Evolutionary conservation across 2,797 vertebrate genomes (phyloP).

Genomic region (Loris lydekkerianus): DNA sequence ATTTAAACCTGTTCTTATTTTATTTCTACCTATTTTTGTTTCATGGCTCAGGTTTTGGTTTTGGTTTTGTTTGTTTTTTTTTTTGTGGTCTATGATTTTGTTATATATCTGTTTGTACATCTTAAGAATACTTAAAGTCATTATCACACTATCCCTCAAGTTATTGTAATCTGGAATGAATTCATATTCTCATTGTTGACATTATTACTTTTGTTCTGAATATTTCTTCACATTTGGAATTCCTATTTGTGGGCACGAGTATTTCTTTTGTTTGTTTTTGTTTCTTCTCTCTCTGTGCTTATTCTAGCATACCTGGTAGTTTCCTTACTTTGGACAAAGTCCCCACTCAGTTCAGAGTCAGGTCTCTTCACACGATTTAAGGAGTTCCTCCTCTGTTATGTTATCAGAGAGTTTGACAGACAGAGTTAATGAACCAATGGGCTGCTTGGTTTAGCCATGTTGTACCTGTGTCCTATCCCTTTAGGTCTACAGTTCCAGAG

Average conservation of each 20-base stretch:
- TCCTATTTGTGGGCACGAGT: neutral
- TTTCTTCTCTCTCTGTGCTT: neutral
- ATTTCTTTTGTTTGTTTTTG: neutral
- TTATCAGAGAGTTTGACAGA: neutral
- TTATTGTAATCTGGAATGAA: neutral
- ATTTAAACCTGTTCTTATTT: neutral
- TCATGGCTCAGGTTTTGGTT: neutral
- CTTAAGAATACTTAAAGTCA: neutral
- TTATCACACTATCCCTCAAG: neutral
- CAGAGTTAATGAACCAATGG: neutral
- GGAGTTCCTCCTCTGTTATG: neutral
- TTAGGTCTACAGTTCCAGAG: neutral
- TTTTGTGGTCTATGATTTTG: neutral
- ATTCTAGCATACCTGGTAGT: neutral
- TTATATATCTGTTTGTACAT: neutral
- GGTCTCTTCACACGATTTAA: neutral
- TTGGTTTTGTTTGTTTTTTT: too few relatives aligned
- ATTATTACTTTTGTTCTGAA: neutral
- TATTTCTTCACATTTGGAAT: slow-evolving; percentile 18
- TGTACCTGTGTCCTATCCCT: neutral
- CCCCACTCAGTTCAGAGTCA: neutral
- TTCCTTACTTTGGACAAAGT: slow-evolving; percentile 40
- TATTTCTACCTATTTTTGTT: slow-evolving; percentile 21
- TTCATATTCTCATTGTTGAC: slow-evolving; percentile 25
- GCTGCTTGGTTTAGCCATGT: neutral